phyloP scores from a whole-genome alignment of 2,888 invertebrate genomes.

The Oscheius onirici region DNA sequence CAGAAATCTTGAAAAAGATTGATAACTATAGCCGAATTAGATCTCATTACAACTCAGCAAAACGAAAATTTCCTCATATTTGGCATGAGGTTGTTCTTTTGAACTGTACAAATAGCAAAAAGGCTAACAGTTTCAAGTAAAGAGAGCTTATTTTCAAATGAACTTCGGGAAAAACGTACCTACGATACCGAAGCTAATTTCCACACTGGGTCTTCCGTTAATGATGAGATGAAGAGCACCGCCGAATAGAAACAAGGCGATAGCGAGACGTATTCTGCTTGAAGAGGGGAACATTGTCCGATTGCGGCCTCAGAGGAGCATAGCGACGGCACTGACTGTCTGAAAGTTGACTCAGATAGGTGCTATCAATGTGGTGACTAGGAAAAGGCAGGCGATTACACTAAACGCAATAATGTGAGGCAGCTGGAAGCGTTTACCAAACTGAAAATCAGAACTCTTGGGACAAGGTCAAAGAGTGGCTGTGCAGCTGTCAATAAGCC shows the following conservation, averaged over 20 bases:
- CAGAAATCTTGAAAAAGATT: neutral
- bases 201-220: conserved; percentile 13
- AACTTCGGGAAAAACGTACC: neutral
- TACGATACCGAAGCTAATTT: conserved; percentile 11
- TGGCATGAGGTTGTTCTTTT: too few species aligned
- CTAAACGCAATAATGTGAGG: neutral
- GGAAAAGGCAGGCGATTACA: neutral
- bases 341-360: neutral
- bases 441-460: too few species aligned
- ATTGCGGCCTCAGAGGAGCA: neutral
- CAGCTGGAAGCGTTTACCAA: neutral
- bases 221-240: conserved; percentile 20
- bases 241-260: conserved; percentile 10
- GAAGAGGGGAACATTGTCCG: conserved; percentile 21
- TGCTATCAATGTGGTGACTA: neutral
- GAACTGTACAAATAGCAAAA: too few species aligned
- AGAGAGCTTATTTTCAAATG: too few species aligned
- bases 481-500: too few species aligned
- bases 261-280: conserved; percentile 1
- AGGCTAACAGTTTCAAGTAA: too few species aligned
- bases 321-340: neutral
- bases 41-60: too few species aligned
- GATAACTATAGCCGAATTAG: neutral
- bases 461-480: too few species aligned
- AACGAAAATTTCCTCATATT: too few species aligned